phyloP scores from a whole-genome alignment of 2,888 invertebrate species.

The Drosophila meridionalis region DNA sequence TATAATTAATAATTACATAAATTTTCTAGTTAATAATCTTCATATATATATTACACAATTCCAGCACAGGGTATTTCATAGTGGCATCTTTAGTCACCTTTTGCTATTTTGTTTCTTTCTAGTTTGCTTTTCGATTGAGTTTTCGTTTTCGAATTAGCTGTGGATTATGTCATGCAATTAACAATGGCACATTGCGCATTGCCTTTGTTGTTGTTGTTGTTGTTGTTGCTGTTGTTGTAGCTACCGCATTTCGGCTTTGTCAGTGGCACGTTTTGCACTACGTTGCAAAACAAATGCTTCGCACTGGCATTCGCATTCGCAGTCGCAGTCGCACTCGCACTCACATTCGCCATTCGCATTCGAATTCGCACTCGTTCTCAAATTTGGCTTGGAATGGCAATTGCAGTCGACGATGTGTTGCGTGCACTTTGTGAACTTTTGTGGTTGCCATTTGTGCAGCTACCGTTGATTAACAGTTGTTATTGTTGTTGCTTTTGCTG shows the following conservation, averaged over 20 bases:
- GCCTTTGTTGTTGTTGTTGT: constrained; percentile 41
- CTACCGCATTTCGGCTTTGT: constrained; percentile 62
- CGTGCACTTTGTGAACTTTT: constrained; percentile 72
- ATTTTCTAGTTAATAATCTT: too few species aligned
- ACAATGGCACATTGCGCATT: constrained; percentile 70
- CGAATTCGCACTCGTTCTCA: constrained; percentile 49
- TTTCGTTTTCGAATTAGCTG: constrained; percentile 73
- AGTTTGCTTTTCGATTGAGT: constrained; percentile 68
- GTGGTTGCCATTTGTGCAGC: constrained; percentile 43
- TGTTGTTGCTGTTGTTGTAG: constrained; percentile 24
- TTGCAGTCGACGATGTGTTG: constrained; percentile 52
- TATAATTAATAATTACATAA: too few species aligned
- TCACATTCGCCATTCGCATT: constrained; percentile 48
- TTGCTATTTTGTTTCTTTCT: constrained; percentile 16
- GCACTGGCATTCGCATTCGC: constrained; percentile 14
- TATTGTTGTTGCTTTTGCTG: constrained; percentile 40
- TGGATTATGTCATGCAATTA: constrained; percentile 80
- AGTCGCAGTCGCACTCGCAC: constrained; percentile 26
- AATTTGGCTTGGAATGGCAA: constrained; percentile 38
- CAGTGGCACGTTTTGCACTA: constrained; percentile 65
- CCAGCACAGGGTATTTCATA: constrained; percentile 8
- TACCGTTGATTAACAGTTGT: constrained; percentile 56
- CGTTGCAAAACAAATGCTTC: constrained; percentile 46
- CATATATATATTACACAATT: background rate
- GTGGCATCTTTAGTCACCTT: constrained; percentile 9